Evolutionary conservation across 2,888 invertebrate genomes (phyloP).

Genomic region (Torymus auratus): DNA sequence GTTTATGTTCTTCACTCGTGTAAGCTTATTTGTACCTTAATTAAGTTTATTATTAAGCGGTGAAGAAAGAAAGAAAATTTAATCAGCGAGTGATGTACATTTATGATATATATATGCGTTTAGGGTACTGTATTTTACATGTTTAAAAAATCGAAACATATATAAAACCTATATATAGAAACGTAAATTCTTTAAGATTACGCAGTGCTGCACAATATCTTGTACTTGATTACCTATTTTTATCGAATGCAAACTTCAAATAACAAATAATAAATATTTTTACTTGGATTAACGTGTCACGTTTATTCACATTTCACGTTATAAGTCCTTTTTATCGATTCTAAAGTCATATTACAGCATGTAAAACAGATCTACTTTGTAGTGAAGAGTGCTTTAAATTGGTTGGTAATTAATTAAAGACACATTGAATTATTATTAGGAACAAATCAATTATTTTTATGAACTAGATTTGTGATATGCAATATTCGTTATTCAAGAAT

Average conservation of each 20-base stretch:
- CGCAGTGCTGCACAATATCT: constrained; percentile 25
- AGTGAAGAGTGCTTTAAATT: too few relatives aligned
- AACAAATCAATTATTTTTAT: too few relatives aligned
- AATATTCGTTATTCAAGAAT: too few relatives aligned
- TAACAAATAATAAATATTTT: constrained; percentile 57
- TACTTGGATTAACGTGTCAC: constrained; percentile 19
- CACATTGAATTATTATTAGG: too few relatives aligned
- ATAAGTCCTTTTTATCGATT: too few relatives aligned
- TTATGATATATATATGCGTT: constrained; percentile 14
- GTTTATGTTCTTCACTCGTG: constrained; percentile 39
- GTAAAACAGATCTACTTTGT: too few relatives aligned
- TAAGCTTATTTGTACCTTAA: constrained; percentile 49
- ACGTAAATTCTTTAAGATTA: constrained; percentile 28
- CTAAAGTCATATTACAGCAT: too few relatives aligned
- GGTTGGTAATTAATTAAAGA: too few relatives aligned
- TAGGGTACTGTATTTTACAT: not conserved
- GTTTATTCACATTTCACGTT: too few relatives aligned
- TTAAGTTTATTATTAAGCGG: constrained; percentile 30
- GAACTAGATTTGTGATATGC: too few relatives aligned
- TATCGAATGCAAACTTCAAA: constrained; percentile 43
- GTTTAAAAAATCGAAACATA: constrained; percentile 33
- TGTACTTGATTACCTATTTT: constrained; percentile 44
- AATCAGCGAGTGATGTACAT: constrained; percentile 29
- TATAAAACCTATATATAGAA: not conserved
- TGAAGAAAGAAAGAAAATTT: constrained; percentile 26